Evolutionary conservation across 2,113 vertebrate species (phyloP).

Genomic region (Lampris megalopsis): DNA sequence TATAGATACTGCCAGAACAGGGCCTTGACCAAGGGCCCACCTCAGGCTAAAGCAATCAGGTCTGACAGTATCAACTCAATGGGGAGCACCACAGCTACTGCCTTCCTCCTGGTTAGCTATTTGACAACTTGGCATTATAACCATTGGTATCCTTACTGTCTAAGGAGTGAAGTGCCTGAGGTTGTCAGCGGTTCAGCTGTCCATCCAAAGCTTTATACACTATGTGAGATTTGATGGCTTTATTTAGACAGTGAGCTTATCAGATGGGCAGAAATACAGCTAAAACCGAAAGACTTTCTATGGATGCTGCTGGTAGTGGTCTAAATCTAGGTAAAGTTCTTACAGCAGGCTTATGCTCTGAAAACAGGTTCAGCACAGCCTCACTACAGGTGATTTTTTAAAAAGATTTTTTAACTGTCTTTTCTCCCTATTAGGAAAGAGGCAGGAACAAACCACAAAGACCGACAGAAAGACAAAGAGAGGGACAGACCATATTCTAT

Average conservation of each 20-base stretch:
- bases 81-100: not conserved
- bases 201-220: not conserved
- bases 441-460: constrained; percentile 1
- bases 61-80: not conserved
- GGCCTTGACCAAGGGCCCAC: not conserved
- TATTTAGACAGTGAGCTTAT: not conserved
- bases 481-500: not conserved
- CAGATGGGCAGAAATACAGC: not conserved
- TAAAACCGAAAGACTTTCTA: not conserved
- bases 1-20: not conserved
- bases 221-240: not conserved
- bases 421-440: too few species aligned
- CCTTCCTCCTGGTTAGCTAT: not conserved
- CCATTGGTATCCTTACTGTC: not conserved
- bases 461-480: not conserved
- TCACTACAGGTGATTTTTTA: not conserved
- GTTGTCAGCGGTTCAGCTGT: not conserved
- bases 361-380: not conserved
- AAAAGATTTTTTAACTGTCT: not conserved
- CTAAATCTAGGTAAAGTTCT: not conserved
- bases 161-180: not conserved
- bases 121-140: not conserved
- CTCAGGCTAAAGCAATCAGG: constrained; percentile 9
- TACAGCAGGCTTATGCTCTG: not conserved
- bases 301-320: not conserved